A percentile compares a stretch with the other conserved stretches of the same genome.
These are phyloP conservation scores for Threskiornis aethiopicus DNA, from an alignment of 2,797 vertebrate genomes.

Conservation along the genomic window DNA sequence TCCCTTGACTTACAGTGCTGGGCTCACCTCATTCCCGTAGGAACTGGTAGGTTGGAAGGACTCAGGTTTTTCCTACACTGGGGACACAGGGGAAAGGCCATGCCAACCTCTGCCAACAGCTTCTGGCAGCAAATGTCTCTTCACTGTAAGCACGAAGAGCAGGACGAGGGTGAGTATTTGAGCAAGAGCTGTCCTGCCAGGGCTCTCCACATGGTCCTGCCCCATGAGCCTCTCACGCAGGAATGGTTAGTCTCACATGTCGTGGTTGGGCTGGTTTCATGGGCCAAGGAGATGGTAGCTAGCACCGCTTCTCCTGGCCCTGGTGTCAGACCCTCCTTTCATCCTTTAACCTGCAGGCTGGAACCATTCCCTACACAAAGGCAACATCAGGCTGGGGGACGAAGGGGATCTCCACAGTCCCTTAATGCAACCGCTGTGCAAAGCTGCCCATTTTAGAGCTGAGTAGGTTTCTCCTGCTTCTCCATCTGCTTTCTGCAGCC, in stretches of 20 bases:
- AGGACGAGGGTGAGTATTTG: not conserved
- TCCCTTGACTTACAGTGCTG: not conserved
- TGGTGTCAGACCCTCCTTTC: not conserved
- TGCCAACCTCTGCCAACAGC: not conserved
- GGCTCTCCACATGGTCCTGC: not conserved
- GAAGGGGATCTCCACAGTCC: not conserved
- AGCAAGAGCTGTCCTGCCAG: not conserved
- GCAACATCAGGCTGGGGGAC: not conserved
- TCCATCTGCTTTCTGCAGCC: not conserved
- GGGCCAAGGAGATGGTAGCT: not conserved
- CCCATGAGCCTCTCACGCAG: rapidly evolving
- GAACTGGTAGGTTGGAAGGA: not conserved
- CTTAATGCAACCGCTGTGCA: not conserved
- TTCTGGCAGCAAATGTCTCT: not conserved
- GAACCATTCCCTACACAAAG: not conserved
- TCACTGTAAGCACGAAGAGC: not conserved
- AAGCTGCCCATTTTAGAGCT: not conserved
- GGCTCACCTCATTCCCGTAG: not conserved
- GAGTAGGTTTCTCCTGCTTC: not conserved
- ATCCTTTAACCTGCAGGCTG: not conserved
- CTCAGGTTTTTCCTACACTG: not conserved
- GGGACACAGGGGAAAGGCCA: not conserved
- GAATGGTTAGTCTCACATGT: rapidly evolving
- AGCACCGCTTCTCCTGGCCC: not conserved
- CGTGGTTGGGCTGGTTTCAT: not conserved